Base-by-base conservation (phyloP, 2,888 invertebrate genomes). In the Agelastica alni region DNA sequence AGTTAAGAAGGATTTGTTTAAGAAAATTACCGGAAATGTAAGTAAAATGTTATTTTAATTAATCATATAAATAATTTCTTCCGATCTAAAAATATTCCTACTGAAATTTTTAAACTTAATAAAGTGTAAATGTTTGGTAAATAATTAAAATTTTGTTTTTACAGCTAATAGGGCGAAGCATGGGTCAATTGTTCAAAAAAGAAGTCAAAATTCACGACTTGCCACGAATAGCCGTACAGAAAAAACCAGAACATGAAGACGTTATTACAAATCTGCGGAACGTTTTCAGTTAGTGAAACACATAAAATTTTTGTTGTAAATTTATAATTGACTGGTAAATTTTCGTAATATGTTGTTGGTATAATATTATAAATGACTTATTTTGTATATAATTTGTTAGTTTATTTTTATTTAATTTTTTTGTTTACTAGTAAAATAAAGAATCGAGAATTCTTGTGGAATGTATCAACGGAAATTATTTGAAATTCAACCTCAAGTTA, bases 1-100 rank as follows among this genome's bases (percentile, higher is more conserved):
- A 74, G 88, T 88, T 66, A 94, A 93, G 74, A 91, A 93, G 65
- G 95, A 96, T 73, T 80, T 91, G 43, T 95, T 95, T 77, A 93
- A 89, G 79, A 93, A 93, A 77, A 85, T 92, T 64, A 92, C 93
- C 5, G 85, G 86, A 56, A 86, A 87, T 78, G 89, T 89, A 75
- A 76, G 78, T 69, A 31, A 26, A 12, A n/a, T n/a, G n/a, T n/a
- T n/a, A n/a, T n/a, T n/a, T n/a, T n/a, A n/a, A n/a, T n/a, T 30
- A 30, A 39, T 9, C 13, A 17, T 39, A 20, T 3, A 41, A 42
- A 36, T 26, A 41, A 26, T 48, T 39, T 10, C 36, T 14, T 37
- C 18, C 1, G 9, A n/a, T 10, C 13, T 36, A 45, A 41, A 39
- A 26, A 41, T n/a, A 13, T 37, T 36, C 48, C n/a, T n/a, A n/a